Evolutionary conservation across 2,888 invertebrate species (phyloP).

Genomic region (Pharmacophagus antenor): DNA sequence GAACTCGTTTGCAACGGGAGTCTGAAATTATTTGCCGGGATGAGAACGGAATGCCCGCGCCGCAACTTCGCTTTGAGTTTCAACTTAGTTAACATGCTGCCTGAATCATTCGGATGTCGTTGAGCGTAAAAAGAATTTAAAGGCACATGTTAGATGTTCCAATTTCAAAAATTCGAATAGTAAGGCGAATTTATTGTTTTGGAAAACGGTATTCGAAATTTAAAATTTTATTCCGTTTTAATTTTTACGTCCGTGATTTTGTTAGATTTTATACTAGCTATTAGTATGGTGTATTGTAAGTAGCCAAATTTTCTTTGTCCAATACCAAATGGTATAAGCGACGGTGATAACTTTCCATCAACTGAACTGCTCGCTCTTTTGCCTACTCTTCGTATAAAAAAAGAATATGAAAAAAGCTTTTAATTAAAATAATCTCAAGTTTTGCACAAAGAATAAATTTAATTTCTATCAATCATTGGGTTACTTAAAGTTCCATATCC

Average conservation of each 20-base stretch:
- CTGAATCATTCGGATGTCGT: slow-evolving; percentile 21
- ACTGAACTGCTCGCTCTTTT: too few species aligned
- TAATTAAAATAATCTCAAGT: too few species aligned
- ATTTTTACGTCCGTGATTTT: too few species aligned
- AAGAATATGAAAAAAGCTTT: too few species aligned
- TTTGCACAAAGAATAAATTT: background rate
- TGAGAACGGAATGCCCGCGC: slow-evolving; percentile 24
- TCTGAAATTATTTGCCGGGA: slow-evolving; percentile 25
- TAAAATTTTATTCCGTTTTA: too few species aligned
- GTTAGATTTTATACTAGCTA: too few species aligned
- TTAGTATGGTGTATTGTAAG: too few species aligned
- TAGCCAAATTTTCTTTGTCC: too few species aligned
- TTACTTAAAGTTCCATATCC: background rate
- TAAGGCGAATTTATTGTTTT: background rate
- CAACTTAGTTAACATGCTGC: slow-evolving; percentile 26
- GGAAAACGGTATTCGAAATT: too few species aligned
- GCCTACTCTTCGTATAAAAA: too few species aligned
- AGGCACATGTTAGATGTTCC: background rate
- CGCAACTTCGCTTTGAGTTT: slow-evolving; percentile 25
- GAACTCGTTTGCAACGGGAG: slow-evolving; percentile 20
- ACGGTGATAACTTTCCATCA: too few species aligned
- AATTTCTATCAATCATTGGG: background rate
- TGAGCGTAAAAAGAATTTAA: slow-evolving; percentile 9
- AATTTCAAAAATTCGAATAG: background rate
- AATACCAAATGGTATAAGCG: too few species aligned